Evolutionary conservation across 2,797 vertebrate species (phyloP), one percentile per base, ranked within the genome.

Genomic region (Alauda arvensis): DNA sequence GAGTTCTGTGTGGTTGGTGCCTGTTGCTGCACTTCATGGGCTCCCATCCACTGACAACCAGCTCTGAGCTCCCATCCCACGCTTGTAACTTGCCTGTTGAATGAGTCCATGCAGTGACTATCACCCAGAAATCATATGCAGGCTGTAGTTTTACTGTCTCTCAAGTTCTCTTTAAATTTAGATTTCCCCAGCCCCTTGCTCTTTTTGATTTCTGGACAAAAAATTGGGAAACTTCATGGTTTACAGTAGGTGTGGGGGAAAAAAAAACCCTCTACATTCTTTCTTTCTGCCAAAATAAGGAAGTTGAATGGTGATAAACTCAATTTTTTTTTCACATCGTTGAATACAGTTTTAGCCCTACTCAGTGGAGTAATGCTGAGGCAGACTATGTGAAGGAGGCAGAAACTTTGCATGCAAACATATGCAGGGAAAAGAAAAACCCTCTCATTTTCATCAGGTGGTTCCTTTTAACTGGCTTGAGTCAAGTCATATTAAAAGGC

Each of bases 271-370:
- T 16, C 8, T 14, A 19, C 40, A 77, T 87, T 71, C 14, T 55
- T 81, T 78, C 28, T 60, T 85, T 86, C 53, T 80, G 14, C 5
- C 5, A 81, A 76, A 94, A 85, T 59, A 69, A 69, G 83, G 79
- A 93, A 90, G 70, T 69, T 48, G 39, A 85, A 34, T 71, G 31
- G 11, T 80, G 28, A 24, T 87, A 62, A 77, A 34, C 12, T 43
- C 8, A 1, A 0, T 14, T 49, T 75, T 63, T 53, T 70, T 53
- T 67, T 14, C 8, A 14, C 4, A 14, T 1, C 1, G 33, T n/a
- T 66, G 23, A 70, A 46, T 77, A 31, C 48, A 71, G 42, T 67
- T 77, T 55, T 78, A 83, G 34, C 45, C 42, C 19, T 66, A 10
- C 16, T 69, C 17, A 8, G n/a, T 43, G 45, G 80, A 77, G 43